A percentile compares a stretch with the other conserved stretches of the same genome.
phyloP scores from a whole-genome alignment of 2,888 invertebrate species.

The Drosophila merina region DNA sequence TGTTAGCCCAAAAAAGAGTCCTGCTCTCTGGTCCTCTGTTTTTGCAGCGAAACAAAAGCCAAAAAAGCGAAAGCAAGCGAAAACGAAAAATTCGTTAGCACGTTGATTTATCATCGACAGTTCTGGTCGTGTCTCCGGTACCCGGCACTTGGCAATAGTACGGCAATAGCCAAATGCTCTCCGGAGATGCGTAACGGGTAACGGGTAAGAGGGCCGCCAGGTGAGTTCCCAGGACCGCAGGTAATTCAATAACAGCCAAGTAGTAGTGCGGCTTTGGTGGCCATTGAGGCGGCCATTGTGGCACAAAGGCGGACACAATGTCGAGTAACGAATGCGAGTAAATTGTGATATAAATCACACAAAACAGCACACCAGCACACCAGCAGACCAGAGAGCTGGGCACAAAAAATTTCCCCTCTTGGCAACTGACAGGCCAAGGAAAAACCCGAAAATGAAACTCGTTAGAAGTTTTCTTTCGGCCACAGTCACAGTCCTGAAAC shows the following conservation, averaged over 20 bases:
- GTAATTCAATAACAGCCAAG: slow-evolving; percentile 69
- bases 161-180: slow-evolving; percentile 12
- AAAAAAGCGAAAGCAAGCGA: slow-evolving; percentile 46
- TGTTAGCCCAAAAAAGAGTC: slow-evolving; percentile 43
- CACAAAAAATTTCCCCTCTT: slow-evolving; percentile 45
- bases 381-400: background rate
- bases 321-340: slow-evolving; percentile 63
- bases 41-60: slow-evolving; percentile 27
- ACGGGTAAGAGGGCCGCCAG: slow-evolving; percentile 21
- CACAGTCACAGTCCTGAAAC: slow-evolving; percentile 40
- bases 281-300: slow-evolving; percentile 6
- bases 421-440: slow-evolving; percentile 59
- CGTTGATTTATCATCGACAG: slow-evolving; percentile 73
- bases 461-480: slow-evolving; percentile 51
- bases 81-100: slow-evolving; percentile 61
- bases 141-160: slow-evolving; percentile 7
- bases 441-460: slow-evolving; percentile 50
- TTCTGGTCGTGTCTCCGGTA: slow-evolving; percentile 10
- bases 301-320: slow-evolving; percentile 19
- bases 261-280: slow-evolving; percentile 17
- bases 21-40: background rate
- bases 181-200: background rate
- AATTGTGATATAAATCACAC: slow-evolving; percentile 77
- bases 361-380: background rate
- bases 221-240: slow-evolving; percentile 42